Evolutionary conservation across 2,888 invertebrate species (phyloP).

Genomic region (Caenorhabditis panamensis): DNA sequence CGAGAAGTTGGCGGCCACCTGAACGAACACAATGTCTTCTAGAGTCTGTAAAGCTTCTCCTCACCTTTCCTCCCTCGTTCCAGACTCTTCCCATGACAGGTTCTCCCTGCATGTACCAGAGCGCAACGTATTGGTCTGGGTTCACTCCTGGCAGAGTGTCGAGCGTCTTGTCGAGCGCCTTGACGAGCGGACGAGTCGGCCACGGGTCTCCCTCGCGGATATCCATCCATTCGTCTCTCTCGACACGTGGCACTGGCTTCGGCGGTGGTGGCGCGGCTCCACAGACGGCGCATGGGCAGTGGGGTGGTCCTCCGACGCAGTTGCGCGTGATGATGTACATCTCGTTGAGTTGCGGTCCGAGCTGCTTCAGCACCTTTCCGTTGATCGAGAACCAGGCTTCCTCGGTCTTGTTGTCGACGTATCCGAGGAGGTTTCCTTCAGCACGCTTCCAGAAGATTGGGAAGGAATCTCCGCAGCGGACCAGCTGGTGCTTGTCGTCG

Average conservation of each 20-base stretch:
- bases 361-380: conserved; percentile 60
- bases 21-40: conserved; percentile 3
- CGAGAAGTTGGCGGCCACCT: conserved; percentile 76
- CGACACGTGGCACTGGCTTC: conserved; percentile 64
- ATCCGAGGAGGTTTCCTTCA: conserved; percentile 66
- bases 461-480: conserved; percentile 77
- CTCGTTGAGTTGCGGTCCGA: conserved; percentile 68
- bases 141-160: conserved; percentile 75
- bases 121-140: conserved; percentile 78
- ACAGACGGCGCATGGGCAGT: conserved; percentile 48
- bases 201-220: too few relatives aligned
- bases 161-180: conserved; percentile 72
- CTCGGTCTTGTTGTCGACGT: conserved; percentile 78
- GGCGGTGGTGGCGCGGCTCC: conserved; percentile 52
- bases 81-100: conserved; percentile 80
- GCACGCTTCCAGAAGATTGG: conserved; percentile 76
- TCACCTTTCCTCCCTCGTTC: conserved; percentile 76
- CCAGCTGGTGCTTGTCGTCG: conserved; percentile 71
- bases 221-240: too few relatives aligned
- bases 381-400: conserved; percentile 74
- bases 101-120: conserved; percentile 78
- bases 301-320: conserved; percentile 70
- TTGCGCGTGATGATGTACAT: conserved; percentile 77
- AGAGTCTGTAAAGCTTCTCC: background rate
- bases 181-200: conserved; percentile 67